Percentiles rank a stretch among this genome's conserved stretches.
These are phyloP conservation scores for Heteronetta atricapilla DNA, from an alignment of 2,113 vertebrate species.

Conservation along the genomic window DNA sequence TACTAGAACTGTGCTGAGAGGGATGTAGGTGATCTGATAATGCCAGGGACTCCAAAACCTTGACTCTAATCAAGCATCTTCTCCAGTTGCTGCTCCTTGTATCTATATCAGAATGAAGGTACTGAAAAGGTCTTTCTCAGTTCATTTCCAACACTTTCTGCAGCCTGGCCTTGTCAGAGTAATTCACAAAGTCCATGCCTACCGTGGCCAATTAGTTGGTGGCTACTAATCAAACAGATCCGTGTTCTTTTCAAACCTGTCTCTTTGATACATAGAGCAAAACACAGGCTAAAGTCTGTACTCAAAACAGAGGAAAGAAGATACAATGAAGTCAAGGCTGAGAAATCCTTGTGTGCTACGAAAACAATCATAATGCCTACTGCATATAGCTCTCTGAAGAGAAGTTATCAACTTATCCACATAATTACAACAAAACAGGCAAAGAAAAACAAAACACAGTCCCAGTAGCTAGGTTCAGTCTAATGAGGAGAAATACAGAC, in stretches of 20 bases:
- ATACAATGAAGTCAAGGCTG: neutral
- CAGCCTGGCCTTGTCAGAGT: neutral
- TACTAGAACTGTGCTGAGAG: neutral
- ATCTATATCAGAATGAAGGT: neutral
- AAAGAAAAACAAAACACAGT: conserved; percentile 3
- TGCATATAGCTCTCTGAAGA: neutral
- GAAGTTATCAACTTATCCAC: conserved; percentile 26
- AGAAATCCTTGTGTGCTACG: conserved; percentile 1
- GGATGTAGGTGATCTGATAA: neutral
- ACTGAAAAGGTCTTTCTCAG: neutral
- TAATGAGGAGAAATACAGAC: conserved; percentile 3
- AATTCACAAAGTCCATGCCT: neutral
- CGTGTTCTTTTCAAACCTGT: neutral
- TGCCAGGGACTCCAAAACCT: neutral
- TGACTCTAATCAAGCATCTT: neutral
- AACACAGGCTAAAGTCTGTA: neutral
- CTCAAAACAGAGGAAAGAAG: neutral
- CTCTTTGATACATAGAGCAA: neutral
- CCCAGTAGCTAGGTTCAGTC: neutral
- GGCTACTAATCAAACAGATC: neutral
- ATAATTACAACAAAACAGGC: neutral
- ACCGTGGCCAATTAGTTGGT: neutral
- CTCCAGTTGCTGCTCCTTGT: neutral
- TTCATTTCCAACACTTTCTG: neutral
- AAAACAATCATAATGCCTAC: conserved; percentile 26